phyloP scores from a whole-genome alignment of 2,113 vertebrate genomes.

The Podocnemis expansa region DNA sequence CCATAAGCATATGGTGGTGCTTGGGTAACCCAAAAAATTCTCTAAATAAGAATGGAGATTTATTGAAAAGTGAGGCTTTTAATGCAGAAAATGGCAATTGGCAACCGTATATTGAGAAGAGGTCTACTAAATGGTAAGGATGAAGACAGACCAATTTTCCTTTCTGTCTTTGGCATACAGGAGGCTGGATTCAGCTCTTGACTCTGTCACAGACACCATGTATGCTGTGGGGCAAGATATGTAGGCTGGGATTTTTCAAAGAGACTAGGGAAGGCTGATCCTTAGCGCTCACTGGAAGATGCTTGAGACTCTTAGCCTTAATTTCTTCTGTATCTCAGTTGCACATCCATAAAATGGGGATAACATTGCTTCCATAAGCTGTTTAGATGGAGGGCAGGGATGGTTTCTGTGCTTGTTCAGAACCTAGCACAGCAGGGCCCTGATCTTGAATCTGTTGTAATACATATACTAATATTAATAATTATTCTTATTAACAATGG shows the following conservation, averaged over 20 bases:
- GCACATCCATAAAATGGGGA: rapidly evolving
- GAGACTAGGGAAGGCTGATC: neutral
- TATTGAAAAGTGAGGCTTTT: constrained; percentile 8
- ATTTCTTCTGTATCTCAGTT: neutral
- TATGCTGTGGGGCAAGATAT: neutral
- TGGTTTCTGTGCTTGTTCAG: neutral
- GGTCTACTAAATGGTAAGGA: neutral
- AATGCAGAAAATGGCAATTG: neutral
- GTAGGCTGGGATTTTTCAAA: neutral
- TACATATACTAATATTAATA: neutral
- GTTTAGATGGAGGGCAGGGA: neutral
- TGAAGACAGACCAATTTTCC: constrained; percentile 6
- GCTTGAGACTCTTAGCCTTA: neutral
- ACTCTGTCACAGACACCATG: neutral
- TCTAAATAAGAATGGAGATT: neutral
- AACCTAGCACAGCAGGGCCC: neutral
- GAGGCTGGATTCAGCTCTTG: neutral
- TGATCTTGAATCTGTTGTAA: neutral
- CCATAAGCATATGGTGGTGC: neutral
- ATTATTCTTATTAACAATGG: neutral
- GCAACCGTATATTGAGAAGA: neutral
- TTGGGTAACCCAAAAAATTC: neutral
- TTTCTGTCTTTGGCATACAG: neutral
- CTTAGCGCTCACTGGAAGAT: neutral
- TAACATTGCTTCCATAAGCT: neutral